Evolutionary conservation across 2,888 invertebrate genomes (phyloP).

Genomic region (Oscheius onirici): DNA sequence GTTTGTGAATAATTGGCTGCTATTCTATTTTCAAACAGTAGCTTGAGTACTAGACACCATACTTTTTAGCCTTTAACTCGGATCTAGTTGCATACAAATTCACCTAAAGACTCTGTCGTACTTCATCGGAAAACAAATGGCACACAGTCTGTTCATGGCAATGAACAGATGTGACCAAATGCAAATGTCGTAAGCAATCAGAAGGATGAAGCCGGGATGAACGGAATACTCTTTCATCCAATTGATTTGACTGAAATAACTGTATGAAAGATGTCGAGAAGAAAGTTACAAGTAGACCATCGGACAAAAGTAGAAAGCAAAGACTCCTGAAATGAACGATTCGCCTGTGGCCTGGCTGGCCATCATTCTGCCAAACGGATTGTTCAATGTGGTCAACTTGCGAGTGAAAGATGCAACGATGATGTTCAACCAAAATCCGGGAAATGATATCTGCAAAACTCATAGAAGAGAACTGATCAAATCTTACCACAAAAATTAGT

Average conservation of each 20-base stretch:
- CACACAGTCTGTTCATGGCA: background rate
- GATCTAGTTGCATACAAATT: background rate
- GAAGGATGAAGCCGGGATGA: background rate
- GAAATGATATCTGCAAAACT: constrained; percentile 4
- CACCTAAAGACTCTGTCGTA: constrained; percentile 4
- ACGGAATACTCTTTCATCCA: background rate
- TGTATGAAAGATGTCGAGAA: background rate
- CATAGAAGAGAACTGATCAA: background rate
- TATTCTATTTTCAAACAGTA: too few relatives aligned
- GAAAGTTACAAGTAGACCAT: constrained; percentile 23
- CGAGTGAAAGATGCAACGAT: background rate
- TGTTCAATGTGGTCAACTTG: background rate
- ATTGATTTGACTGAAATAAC: background rate
- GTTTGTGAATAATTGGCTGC: too few relatives aligned
- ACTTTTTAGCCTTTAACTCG: background rate
- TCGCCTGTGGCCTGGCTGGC: constrained; percentile 17
- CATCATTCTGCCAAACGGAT: constrained; percentile 17
- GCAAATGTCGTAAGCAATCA: constrained; percentile 15
- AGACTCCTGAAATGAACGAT: constrained; percentile 10
- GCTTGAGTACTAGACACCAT: background rate
- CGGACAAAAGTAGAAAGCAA: constrained; percentile 24
- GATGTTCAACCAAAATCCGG: background rate
- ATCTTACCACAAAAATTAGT: background rate
- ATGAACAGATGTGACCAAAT: constrained; percentile 9
- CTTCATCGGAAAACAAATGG: constrained; percentile 19